phyloP scores from a whole-genome alignment of 2,797 vertebrate species.

The Sarcoramphus papa region DNA sequence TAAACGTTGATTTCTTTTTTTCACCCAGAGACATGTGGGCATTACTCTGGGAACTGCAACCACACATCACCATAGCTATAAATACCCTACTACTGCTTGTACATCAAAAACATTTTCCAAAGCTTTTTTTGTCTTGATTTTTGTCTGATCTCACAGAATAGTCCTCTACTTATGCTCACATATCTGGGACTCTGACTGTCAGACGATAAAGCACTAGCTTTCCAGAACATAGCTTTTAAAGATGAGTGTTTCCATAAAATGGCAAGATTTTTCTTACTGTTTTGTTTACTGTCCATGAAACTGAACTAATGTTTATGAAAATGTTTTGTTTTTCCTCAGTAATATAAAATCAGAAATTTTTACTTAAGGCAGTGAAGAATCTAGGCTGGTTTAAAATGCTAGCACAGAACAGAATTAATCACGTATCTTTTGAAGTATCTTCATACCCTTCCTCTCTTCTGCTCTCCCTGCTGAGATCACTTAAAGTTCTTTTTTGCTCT shows the following conservation, averaged over 20 bases:
- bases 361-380: background rate
- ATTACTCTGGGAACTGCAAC: background rate
- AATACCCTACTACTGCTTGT: background rate
- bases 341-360: background rate
- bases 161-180: background rate
- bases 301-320: background rate
- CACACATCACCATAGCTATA: background rate
- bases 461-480: background rate
- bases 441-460: background rate
- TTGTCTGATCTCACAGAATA: background rate
- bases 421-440: background rate
- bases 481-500: conserved; percentile 6
- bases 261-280: background rate
- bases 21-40: background rate
- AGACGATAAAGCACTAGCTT: background rate
- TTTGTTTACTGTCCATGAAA: background rate
- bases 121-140: background rate
- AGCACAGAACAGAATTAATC: background rate
- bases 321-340: background rate
- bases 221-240: background rate
- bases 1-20: background rate
- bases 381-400: background rate
- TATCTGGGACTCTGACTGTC: background rate
- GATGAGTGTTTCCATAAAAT: background rate
- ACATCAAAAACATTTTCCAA: background rate